phyloP scores from a whole-genome alignment of 2,113 vertebrate genomes.

The Scartelaos histophorus region DNA sequence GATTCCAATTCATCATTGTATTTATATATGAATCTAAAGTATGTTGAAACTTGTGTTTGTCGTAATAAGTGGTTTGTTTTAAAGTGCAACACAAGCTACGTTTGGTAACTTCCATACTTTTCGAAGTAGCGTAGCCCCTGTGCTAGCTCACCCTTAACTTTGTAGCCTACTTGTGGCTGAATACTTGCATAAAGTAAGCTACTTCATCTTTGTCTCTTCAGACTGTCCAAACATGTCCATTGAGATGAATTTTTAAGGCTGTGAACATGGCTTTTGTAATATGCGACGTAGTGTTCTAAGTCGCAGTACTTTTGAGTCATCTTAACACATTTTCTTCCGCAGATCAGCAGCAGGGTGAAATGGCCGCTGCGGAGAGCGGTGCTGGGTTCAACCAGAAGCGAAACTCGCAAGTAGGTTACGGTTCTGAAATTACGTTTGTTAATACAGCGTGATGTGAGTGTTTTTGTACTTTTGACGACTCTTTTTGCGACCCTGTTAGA shows the following conservation, averaged over 20 bases:
- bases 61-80: neutral
- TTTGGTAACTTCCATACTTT: conserved; percentile 8
- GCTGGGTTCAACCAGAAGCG: conserved; percentile 75
- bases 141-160: conserved; percentile 46
- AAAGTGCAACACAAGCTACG: conserved; percentile 12
- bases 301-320: conserved; percentile 32
- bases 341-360: conserved; percentile 81
- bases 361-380: conserved; percentile 75
- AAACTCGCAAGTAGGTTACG: conserved; percentile 74
- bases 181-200: neutral
- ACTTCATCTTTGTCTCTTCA: neutral
- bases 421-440: neutral
- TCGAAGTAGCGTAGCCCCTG: conserved; percentile 55
- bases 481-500: neutral
- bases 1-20: neutral
- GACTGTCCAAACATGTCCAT: neutral
- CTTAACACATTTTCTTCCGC: conserved; percentile 61
- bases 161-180: conserved; percentile 30
- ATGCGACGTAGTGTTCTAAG: neutral
- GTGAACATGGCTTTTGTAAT: neutral
- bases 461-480: neutral
- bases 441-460: neutral
- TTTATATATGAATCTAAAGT: neutral
- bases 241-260: neutral
- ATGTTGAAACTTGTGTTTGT: neutral